phyloP scores from a whole-genome alignment of 2,888 invertebrate species.

The Nezara viridula region DNA sequence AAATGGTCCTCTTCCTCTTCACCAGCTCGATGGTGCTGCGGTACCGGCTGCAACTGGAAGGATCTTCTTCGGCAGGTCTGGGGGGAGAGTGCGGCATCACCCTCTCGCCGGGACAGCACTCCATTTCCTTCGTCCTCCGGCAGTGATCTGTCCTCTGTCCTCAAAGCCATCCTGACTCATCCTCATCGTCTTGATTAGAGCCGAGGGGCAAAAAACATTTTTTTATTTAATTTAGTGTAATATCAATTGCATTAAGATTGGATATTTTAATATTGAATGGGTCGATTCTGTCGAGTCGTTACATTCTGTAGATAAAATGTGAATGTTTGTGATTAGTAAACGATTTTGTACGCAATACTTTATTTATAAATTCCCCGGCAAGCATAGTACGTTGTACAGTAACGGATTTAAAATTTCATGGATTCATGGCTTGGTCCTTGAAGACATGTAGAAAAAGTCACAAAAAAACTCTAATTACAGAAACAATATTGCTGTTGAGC shows the following conservation, averaged over 20 bases:
- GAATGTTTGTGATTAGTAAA: not conserved
- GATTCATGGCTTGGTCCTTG: no score
- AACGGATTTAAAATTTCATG: no score
- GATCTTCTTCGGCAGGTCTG: constrained; percentile 70
- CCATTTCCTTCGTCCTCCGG: constrained; percentile 67
- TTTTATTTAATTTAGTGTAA: not conserved
- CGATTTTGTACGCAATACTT: not conserved
- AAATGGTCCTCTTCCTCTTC: constrained; percentile 78
- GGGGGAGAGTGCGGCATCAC: constrained; percentile 83
- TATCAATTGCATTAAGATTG: not conserved
- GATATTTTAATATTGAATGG: not conserved
- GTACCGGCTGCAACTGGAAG: constrained; percentile 70
- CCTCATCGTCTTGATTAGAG: not conserved
- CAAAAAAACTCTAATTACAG: no score
- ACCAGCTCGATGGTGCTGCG: constrained; percentile 76
- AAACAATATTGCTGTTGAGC: no score
- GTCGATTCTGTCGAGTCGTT: not conserved
- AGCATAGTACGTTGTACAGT: no score
- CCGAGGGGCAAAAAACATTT: not conserved
- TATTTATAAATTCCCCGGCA: no score
- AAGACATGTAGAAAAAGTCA: no score
- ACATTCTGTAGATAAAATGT: not conserved
- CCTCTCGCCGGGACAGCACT: constrained; percentile 76
- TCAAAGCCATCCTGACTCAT: no score
- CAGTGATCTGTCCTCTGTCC: not conserved